These are phyloP conservation scores for Quadriops clusia DNA, from an alignment of 2,888 invertebrate species.

Conservation along the genomic window DNA sequence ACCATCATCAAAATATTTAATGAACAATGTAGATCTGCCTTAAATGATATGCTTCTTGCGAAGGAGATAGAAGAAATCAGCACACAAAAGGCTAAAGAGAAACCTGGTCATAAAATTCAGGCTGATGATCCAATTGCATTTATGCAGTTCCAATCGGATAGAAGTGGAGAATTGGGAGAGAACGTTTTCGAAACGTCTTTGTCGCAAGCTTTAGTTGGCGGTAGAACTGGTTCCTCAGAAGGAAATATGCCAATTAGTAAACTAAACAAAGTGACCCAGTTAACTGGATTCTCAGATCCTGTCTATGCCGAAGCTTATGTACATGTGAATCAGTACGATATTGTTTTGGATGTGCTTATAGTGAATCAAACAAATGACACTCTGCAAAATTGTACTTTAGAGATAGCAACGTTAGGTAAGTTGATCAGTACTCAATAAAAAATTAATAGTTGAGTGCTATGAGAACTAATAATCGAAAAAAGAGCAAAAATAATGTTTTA, in stretches of 20 bases:
- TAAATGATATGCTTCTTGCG: slow-evolving; percentile 73
- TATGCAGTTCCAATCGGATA: slow-evolving; percentile 55
- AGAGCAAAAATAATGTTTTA: no score
- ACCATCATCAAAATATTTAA: slow-evolving; percentile 61
- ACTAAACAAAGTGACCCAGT: slow-evolving; percentile 71
- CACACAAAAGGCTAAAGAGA: slow-evolving; percentile 51
- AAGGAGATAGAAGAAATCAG: slow-evolving; percentile 61
- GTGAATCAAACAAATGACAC: slow-evolving; percentile 98
- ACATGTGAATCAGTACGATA: slow-evolving; percentile 96
- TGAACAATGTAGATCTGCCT: slow-evolving; percentile 59
- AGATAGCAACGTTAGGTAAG: slow-evolving; percentile 93
- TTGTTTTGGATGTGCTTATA: slow-evolving; percentile 93
- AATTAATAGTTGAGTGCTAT: no score
- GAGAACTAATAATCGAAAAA: no score
- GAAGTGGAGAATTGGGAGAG: slow-evolving; percentile 39
- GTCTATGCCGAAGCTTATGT: slow-evolving; percentile 99
- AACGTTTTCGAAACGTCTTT: slow-evolving; percentile 93
- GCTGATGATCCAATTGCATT: slow-evolving; percentile 80
- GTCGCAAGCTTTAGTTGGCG: slow-evolving; percentile 74
- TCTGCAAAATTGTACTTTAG: slow-evolving; percentile 93
- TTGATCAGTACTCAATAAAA: no score
- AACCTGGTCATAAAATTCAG: slow-evolving; percentile 56
- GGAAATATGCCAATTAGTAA: slow-evolving; percentile 46
- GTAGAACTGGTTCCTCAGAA: slow-evolving; percentile 35
- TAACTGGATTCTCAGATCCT: slow-evolving; percentile 98